Evolutionary conservation across 2,888 invertebrate species (phyloP).

Genomic region (Pelosia muscerda): DNA sequence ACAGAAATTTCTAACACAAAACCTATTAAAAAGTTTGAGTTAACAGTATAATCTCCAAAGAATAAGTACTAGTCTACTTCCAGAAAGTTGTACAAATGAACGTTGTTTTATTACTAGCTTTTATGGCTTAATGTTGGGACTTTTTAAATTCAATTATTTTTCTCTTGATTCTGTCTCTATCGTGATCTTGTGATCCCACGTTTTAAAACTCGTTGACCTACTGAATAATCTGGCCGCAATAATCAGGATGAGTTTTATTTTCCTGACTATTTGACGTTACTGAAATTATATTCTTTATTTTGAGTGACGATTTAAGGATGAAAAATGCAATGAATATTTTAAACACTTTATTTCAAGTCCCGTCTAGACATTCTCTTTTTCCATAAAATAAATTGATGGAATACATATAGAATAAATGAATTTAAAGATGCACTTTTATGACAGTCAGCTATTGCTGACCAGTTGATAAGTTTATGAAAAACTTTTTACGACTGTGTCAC

Average conservation of each 20-base stretch:
- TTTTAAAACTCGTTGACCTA: conserved; percentile 29
- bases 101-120: conserved; percentile 40
- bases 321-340: neutral
- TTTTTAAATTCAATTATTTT: conserved; percentile 46
- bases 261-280: neutral
- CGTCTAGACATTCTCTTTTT: too few relatives aligned
- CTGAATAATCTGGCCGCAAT: conserved; percentile 4
- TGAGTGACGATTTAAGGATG: neutral
- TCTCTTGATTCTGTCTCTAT: conserved; percentile 23
- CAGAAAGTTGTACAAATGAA: conserved; percentile 31
- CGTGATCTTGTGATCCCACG: conserved; percentile 35
- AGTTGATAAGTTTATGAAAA: too few relatives aligned
- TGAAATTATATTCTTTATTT: neutral
- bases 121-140: conserved; percentile 38
- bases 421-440: too few relatives aligned
- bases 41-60: conserved; percentile 5
- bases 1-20: neutral
- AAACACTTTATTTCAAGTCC: neutral
- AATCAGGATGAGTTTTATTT: neutral
- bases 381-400: too few relatives aligned
- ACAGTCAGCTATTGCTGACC: too few relatives aligned
- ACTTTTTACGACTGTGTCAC: too few relatives aligned
- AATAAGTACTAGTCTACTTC: conserved; percentile 21
- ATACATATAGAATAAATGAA: too few relatives aligned
- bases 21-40: neutral